phyloP scores from a whole-genome alignment of 1,140 invertebrate species.

The Drosophila erecta region DNA sequence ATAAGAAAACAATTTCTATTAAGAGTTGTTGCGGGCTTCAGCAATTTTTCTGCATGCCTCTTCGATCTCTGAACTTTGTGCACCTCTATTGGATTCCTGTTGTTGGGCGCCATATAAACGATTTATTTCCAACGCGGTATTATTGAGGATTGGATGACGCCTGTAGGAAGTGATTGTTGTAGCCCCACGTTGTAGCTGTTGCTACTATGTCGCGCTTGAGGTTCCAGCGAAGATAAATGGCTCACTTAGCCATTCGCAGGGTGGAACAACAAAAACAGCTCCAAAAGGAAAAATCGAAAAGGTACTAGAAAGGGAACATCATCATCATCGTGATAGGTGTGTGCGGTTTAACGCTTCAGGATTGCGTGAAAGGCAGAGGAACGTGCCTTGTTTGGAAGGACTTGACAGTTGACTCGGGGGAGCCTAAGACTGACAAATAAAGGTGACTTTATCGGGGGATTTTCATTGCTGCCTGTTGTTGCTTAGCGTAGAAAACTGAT shows the following conservation, averaged over 20 bases:
- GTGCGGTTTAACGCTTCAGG: constrained; percentile 77
- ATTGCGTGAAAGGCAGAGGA: constrained; percentile 46
- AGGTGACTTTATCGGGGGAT: constrained; percentile 72
- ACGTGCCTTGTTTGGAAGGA: constrained; percentile 50
- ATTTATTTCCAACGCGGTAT: constrained; percentile 74
- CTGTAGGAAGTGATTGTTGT: constrained; percentile 71
- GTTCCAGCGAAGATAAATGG: constrained; percentile 83
- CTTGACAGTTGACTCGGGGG: constrained; percentile 50
- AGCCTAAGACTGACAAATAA: constrained; percentile 78
- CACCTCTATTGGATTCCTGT: constrained; percentile 24
- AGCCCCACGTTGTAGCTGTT: constrained; percentile 37
- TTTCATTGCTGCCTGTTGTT: constrained; percentile 1
- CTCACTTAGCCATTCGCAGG: constrained; percentile 74
- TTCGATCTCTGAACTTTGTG: constrained; percentile 2
- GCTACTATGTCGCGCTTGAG: constrained; percentile 77
- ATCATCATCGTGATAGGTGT: constrained; percentile 67
- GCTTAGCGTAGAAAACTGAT: constrained; percentile 39
- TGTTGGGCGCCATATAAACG: constrained; percentile 76
- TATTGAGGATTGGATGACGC: constrained; percentile 81
- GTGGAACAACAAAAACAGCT: constrained; percentile 29
- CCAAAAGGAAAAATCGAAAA: constrained; percentile 17
- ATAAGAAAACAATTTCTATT: too few relatives aligned
- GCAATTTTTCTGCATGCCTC: background rate
- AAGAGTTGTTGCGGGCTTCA: too few relatives aligned
- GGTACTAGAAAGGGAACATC: constrained; percentile 28